Evolutionary conservation across 2,113 vertebrate genomes (phyloP).

Genomic region (Notarius lentiginosus): DNA sequence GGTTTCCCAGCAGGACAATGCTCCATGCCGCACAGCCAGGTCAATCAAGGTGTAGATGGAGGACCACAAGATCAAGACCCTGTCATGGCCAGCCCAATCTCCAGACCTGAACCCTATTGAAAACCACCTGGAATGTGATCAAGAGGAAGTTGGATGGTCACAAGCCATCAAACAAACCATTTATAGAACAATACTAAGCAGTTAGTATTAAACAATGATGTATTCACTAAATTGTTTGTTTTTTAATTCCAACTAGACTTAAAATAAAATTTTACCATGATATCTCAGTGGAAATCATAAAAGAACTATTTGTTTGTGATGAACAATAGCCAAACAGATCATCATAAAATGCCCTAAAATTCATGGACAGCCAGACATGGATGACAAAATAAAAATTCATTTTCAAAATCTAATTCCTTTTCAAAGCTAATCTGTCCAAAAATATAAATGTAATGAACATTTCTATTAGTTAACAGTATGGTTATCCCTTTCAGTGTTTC

Average conservation of each 20-base stretch:
- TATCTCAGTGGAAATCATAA: background rate
- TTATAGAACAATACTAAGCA: background rate
- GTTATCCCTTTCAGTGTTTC: background rate
- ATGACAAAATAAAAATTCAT: background rate
- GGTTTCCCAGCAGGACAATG: too few relatives aligned
- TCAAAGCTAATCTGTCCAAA: background rate
- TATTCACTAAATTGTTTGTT: background rate
- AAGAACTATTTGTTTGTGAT: background rate
- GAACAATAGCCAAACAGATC: background rate
- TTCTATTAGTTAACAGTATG: background rate
- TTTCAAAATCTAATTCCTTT: too few relatives aligned
- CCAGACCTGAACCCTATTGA: too few relatives aligned
- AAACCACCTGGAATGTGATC: too few relatives aligned
- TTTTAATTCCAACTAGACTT: too few relatives aligned
- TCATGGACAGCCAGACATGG: background rate
- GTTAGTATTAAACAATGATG: background rate
- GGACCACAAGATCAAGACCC: too few relatives aligned
- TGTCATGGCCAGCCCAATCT: too few relatives aligned
- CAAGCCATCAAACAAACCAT: background rate
- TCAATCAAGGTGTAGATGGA: too few relatives aligned
- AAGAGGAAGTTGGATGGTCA: too few relatives aligned
- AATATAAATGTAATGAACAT: background rate
- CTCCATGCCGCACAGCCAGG: too few relatives aligned
- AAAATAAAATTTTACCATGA: background rate
- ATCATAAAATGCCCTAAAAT: background rate